Conservation (phyloP, 1,140 invertebrate species). For the Mesaphorura yosii region DNA sequence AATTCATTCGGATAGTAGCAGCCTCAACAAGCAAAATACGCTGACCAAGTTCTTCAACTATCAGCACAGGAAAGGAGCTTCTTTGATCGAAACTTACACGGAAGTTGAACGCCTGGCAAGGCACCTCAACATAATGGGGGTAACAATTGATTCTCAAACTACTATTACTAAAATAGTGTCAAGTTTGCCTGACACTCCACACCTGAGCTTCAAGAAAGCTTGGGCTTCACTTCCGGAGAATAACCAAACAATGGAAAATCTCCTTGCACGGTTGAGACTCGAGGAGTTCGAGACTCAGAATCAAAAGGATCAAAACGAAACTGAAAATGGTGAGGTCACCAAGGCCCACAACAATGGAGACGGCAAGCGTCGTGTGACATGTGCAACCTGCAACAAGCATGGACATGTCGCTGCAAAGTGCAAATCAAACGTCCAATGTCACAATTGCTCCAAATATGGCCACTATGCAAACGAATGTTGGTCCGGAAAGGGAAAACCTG, state of each 20-base stretch:
- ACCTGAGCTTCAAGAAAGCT: conserved; percentile 16
- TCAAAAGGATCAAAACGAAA: no score
- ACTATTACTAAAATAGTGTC: conserved; percentile 8
- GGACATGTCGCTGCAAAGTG: no score
- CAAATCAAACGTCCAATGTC: no score
- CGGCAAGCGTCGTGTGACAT: no score
- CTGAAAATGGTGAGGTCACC: no score
- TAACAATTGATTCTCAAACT: background rate
- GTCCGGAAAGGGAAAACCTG: no score
- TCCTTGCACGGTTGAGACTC: conserved; percentile 2
- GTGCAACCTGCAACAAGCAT: no score
- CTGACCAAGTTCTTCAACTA: conserved; percentile 7
- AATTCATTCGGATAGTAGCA: conserved; percentile 26
- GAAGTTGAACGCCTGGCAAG: conserved; percentile 5
- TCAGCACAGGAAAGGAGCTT: background rate
- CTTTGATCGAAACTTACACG: background rate
- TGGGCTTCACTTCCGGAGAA: conserved; percentile 3
- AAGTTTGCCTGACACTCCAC: background rate
- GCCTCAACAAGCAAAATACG: conserved; percentile 9
- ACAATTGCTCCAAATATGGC: no score
- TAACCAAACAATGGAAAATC: conserved; percentile 5
- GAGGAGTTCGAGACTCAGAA: conserved; percentile 7
- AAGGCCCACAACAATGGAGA: no score
- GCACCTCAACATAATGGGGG: conserved; percentile 8
- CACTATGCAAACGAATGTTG: no score